phyloP scores from a whole-genome alignment of 2,113 vertebrate genomes.

The Pipra filicauda region DNA sequence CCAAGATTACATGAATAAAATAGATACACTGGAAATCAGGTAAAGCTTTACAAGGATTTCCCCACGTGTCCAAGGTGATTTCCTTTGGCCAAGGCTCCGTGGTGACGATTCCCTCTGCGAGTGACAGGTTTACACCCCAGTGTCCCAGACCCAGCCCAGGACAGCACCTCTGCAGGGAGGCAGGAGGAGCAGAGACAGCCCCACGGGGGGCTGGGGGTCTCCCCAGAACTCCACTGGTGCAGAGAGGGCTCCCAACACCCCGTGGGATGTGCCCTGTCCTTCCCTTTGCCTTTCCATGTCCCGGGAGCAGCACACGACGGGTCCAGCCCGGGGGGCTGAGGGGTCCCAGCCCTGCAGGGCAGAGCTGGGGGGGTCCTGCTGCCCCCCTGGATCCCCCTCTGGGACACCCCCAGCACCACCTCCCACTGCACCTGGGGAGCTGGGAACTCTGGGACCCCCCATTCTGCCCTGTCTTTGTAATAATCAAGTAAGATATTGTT shows the following conservation, averaged over 20 bases:
- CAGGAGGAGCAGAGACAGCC: neutral
- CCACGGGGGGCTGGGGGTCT: neutral
- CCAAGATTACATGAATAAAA: conserved; percentile 43
- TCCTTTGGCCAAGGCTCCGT: conserved; percentile 51
- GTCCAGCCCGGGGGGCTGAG: neutral
- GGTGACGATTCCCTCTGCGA: conserved; percentile 19
- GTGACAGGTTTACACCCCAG: neutral
- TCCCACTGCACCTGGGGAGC: neutral
- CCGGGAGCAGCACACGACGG: neutral
- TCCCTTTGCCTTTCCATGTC: neutral
- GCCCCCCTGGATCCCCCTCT: neutral
- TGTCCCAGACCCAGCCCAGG: conserved; percentile 8
- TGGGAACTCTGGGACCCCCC: neutral
- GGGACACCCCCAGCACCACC: neutral
- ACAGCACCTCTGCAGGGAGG: conserved; percentile 25
- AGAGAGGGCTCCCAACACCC: neutral
- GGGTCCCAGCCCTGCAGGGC: no score
- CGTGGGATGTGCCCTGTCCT: neutral
- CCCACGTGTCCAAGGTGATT: conserved; percentile 14
- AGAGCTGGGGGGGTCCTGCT: no score
- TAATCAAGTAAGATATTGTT: neutral
- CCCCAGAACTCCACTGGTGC: neutral
- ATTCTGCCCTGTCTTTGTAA: neutral
- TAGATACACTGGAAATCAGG: conserved; percentile 39
- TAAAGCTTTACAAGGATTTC: conserved; percentile 51